Base-by-base conservation (phyloP, 2,113 vertebrate genomes). In the Morone saxatilis region DNA sequence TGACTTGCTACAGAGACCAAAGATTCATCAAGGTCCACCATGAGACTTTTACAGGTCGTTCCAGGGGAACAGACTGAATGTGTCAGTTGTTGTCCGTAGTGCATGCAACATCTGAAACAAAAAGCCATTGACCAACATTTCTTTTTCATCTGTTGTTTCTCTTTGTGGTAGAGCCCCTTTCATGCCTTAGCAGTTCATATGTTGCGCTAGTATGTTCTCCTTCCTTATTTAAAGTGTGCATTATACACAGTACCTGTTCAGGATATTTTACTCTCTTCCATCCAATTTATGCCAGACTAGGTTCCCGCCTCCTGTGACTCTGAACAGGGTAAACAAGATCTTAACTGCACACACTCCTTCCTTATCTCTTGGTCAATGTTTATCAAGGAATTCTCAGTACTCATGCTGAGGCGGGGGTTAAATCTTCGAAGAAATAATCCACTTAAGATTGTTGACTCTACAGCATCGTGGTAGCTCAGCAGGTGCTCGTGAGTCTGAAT, bases 401-500 rank as follows among this genome's bases (percentile, higher is more conserved):
- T 83, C 78, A 20, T 51, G 67, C 68, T 68, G 76, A 83, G 72
- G n/a, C 12, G 20, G 50, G 69, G 87, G 78, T 89, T 87, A 87
- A 88, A 86, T 90, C 83, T 83, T 73, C 83, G 84, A 66, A 86
- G 86, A 91, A 81, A 88, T 87, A 87, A 91, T 91, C 88, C 86
- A 91, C 38, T 91, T 88, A 91, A 79, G 54, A 69, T 41, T 86
- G 86, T 87, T 86, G 71, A 89, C 86, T 88, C 70, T 65, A 14
- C 73, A 54, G 86, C 43, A 12, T 83, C 47, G 22, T 71, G 65
- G 76, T 70, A 63, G 63, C 85, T 83, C 88, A 90, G 91, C 88
- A 88, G 85, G 90, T 91, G 89, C 71, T 78, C 19, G 20, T 62
- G 69, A 86, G 73, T 87, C 86, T 78, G 71, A 82, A 70, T 86